Conservation (phyloP, 2,113 vertebrate species). For the Greenwoodochromis staneri region DNA sequence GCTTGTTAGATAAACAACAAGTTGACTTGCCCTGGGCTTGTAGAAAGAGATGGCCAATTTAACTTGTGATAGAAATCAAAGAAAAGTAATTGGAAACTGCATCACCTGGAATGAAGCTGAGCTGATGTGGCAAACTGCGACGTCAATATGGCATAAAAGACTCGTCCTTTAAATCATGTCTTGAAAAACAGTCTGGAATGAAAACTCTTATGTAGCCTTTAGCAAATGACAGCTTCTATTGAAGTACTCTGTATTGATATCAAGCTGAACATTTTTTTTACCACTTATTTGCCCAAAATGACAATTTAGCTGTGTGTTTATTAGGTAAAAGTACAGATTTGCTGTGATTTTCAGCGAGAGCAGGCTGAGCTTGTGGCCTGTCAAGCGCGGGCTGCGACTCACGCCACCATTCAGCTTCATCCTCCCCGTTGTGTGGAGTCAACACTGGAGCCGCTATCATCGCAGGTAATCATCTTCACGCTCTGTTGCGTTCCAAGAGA, state of each 20-base stretch:
- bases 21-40: not conserved
- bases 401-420: not conserved
- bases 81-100: slow-evolving; percentile 12
- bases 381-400: not conserved
- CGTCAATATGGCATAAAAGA: not conserved
- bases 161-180: not conserved
- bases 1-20: slow-evolving; percentile 39
- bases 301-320: not conserved
- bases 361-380: not conserved
- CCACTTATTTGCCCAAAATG: not conserved
- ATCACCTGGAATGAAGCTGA: slow-evolving; percentile 1
- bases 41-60: slow-evolving; percentile 24
- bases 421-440: slow-evolving; percentile 16
- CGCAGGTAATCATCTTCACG: slow-evolving; percentile 45
- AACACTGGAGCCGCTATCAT: not conserved
- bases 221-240: not conserved
- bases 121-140: not conserved
- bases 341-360: not conserved
- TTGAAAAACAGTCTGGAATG: not conserved
- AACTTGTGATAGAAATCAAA: slow-evolving; percentile 28
- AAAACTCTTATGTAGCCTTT: not conserved
- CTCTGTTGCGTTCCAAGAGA: slow-evolving; percentile 4
- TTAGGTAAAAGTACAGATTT: not conserved
- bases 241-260: not conserved
- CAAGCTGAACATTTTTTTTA: not conserved